Percentiles rank a stretch among this genome's conserved stretches.
Conservation (phyloP, 2,113 vertebrate genomes). For the Syrmaticus mikado region DNA sequence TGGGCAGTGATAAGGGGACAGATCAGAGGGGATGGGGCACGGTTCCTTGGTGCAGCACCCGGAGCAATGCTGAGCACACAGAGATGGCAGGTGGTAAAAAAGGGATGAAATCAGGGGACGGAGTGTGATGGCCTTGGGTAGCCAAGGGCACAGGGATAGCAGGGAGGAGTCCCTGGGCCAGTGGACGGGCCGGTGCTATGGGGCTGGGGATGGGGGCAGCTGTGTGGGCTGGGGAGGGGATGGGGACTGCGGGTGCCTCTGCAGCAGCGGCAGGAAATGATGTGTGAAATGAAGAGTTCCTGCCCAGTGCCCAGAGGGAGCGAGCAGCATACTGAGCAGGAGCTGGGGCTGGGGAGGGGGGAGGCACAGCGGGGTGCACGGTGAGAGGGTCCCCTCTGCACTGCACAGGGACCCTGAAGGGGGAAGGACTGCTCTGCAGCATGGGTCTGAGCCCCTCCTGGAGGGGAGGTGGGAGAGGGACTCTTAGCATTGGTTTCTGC, state of each 20-base stretch:
- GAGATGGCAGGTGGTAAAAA: not conserved
- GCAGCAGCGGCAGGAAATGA: conserved; percentile 57
- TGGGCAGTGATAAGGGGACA: not conserved
- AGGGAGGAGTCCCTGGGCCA: not conserved
- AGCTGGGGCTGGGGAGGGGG: not conserved
- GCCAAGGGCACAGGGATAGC: not conserved
- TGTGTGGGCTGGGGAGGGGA: not conserved
- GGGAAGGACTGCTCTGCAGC: not conserved
- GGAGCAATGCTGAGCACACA: fast-evolving
- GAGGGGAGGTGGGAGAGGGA: not conserved
- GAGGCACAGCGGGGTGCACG: fast-evolving
- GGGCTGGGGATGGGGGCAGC: not conserved
- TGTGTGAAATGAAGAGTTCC: conserved; percentile 74
- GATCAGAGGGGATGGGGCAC: not conserved
- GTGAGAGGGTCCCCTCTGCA: not conserved
- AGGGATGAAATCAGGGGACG: not conserved
- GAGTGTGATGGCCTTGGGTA: not conserved
- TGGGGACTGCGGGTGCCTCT: conserved; percentile 16
- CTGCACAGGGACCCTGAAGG: not conserved
- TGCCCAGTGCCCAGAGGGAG: conserved; percentile 68
- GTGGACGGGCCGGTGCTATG: not conserved
- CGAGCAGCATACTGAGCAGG: conserved; percentile 58
- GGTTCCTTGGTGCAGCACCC: not conserved
- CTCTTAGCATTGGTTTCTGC: not conserved
- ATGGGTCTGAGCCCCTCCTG: not conserved